Percentiles rank a stretch among this genome's conserved stretches.
These are phyloP conservation scores for Limnephilus rhombicus DNA, from an alignment of 2,888 invertebrate genomes.

Conservation along the genomic window DNA sequence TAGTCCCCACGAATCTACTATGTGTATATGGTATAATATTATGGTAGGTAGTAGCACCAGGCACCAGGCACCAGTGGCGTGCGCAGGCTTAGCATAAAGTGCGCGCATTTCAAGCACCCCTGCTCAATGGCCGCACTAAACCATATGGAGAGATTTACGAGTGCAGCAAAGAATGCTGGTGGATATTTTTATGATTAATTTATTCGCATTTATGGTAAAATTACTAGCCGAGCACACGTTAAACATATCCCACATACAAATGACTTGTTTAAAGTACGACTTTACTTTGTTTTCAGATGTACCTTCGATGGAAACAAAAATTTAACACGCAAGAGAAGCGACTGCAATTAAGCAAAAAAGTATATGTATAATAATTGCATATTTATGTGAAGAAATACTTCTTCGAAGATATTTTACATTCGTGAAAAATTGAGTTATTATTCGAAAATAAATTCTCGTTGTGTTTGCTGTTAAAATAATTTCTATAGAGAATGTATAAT, in stretches of 20 bases:
- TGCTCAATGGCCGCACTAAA: constrained; percentile 15
- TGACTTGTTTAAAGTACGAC: constrained; percentile 5
- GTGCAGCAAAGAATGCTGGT: neutral
- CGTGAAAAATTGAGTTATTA: neutral
- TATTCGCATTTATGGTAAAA: constrained; percentile 52
- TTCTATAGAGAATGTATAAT: neutral
- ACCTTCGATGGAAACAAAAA: neutral
- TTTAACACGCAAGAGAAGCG: neutral
- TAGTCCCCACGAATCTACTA: neutral
- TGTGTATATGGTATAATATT: no score
- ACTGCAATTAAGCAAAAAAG: neutral
- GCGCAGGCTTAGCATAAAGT: constrained; percentile 36
- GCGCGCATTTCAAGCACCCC: constrained; percentile 48
- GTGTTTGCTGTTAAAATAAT: neutral
- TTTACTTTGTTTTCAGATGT: neutral
- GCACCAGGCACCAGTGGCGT: neutral
- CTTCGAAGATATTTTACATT: neutral
- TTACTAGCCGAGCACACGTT: constrained; percentile 18
- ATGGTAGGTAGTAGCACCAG: no score
- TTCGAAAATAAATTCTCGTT: neutral
- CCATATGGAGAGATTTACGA: constrained; percentile 52
- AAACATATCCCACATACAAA: constrained; percentile 34
- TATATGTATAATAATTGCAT: neutral
- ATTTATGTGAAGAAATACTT: neutral
- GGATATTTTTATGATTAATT: constrained; percentile 53